A percentile compares a stretch with the other conserved stretches of the same genome.
These are phyloP conservation scores for Lepidotrigona ventralis DNA, from an alignment of 1,140 invertebrate species.

Conservation along the genomic window DNA sequence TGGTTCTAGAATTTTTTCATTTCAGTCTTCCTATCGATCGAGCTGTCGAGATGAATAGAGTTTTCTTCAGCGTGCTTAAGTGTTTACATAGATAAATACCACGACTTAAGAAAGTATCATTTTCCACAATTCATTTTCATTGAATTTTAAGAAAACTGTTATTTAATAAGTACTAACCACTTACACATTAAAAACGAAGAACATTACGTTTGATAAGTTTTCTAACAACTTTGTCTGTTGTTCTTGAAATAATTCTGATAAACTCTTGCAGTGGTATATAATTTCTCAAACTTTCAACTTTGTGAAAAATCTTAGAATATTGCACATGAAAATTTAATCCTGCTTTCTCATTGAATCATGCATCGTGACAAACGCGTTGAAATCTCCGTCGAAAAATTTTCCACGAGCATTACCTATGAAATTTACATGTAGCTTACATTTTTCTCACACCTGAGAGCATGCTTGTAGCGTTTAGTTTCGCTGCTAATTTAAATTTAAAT, in stretches of 20 bases:
- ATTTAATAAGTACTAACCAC: too few species aligned
- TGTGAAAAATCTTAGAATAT: too few species aligned
- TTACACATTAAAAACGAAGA: too few species aligned
- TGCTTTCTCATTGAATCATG: neutral
- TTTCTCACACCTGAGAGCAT: neutral
- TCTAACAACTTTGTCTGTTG: too few species aligned
- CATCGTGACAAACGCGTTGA: too few species aligned
- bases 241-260: too few species aligned
- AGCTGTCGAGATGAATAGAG: neutral
- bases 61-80: neutral
- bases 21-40: neutral
- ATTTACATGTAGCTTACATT: constrained; percentile 2
- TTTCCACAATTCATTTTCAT: too few species aligned
- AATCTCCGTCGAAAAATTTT: neutral
- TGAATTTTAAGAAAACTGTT: too few species aligned
- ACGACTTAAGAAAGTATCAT: neutral
- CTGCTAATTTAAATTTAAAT: constrained; percentile 28
- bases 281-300: too few species aligned
- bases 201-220: too few species aligned
- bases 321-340: neutral
- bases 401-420: too few species aligned
- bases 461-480: neutral
- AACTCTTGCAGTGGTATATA: too few species aligned
- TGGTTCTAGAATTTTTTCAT: neutral
- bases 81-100: neutral